Evolutionary conservation across 2,797 vertebrate genomes (phyloP), one percentile per base, ranked within the genome.

Genomic region (Labroides dimidiatus): DNA sequence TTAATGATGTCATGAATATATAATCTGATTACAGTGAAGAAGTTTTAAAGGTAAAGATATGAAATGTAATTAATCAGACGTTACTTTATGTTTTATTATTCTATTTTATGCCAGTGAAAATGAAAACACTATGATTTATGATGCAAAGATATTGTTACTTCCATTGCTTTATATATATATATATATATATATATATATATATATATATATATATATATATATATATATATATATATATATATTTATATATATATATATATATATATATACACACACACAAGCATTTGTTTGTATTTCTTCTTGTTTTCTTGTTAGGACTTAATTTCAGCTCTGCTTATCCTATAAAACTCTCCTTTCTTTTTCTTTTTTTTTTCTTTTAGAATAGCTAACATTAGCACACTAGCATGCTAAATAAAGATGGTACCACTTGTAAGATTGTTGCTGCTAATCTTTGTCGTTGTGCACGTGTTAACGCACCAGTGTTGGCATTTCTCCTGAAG

Each of bases 1-100:
- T 84, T 61, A 54, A 80, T 64, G 49, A 15, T 48, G 56, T 45
- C 15, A 63, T 68, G 44, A 69, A 64, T n/a, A 27, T 19, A 7
- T 13, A 21, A 12, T n/a, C 7, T 1, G 9, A 30, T 56, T 21
- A 47, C 15, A 30, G n/a, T 4, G 19, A 52, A 16, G 15, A 30
- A 9, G n/a, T 42, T 63, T 61, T 53, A 67, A 67, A 50, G 53
- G 19, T 62, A 30, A 15, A 27, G 3, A 52, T 59, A 2, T 37
- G 37, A 75, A 19, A 36, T 59, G 0, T 8, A 4, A 19, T 66
- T 45, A 2, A 52, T 20, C 6, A 12, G 19, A 33, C 14, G 8
- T n/a, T 9, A n/a, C 17, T 6, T n/a, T 44, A 44, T 4, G 11
- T 48, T 21, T 4, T 39, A 39, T 33, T 33, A 4, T 33, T 33